phyloP scores from a whole-genome alignment of 2,797 vertebrate species.

The Clarias platycephalus region DNA sequence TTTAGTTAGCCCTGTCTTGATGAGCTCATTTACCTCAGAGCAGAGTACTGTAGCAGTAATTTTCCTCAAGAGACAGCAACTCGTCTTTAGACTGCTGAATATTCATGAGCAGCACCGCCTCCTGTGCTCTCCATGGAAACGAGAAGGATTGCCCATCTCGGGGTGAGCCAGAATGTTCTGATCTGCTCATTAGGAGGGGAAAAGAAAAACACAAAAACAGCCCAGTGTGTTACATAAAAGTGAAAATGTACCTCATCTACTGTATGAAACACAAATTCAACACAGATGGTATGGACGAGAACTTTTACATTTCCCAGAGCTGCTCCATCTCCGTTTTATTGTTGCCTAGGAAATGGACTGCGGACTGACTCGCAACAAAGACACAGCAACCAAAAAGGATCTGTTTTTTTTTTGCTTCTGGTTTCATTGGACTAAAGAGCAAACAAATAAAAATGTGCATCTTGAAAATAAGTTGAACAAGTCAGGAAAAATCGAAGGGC shows the following conservation, averaged over 20 bases:
- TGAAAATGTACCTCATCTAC: not conserved
- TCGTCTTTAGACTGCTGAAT: conserved; percentile 44
- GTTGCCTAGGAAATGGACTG: conserved; percentile 35
- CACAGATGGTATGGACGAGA: not conserved
- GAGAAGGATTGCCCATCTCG: conserved; percentile 33
- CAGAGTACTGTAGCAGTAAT: conserved; percentile 44
- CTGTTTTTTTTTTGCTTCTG: not conserved
- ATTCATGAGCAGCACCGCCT: conserved; percentile 47
- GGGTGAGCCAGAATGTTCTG: conserved; percentile 33
- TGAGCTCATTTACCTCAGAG: conserved; percentile 61
- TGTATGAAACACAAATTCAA: not conserved
- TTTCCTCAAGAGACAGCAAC: conserved; percentile 45
- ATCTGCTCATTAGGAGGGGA: conserved; percentile 31
- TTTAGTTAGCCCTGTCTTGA: conserved; percentile 67
- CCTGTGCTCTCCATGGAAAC: conserved; percentile 54
- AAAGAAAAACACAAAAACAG: not conserved
- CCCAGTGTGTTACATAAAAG: conserved; percentile 11
- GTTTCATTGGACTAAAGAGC: not conserved
- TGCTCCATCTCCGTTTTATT: conserved; percentile 26
- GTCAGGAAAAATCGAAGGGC: not conserved
- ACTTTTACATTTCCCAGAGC: conserved; percentile 1
- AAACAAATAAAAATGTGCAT: not conserved
- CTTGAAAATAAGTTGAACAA: not conserved
- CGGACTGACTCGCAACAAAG: conserved; percentile 8
- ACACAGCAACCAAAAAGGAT: conserved; percentile 23